These are phyloP conservation scores for Noctua fimbriata DNA, from an alignment of 2,888 invertebrate species.

Conservation along the genomic window DNA sequence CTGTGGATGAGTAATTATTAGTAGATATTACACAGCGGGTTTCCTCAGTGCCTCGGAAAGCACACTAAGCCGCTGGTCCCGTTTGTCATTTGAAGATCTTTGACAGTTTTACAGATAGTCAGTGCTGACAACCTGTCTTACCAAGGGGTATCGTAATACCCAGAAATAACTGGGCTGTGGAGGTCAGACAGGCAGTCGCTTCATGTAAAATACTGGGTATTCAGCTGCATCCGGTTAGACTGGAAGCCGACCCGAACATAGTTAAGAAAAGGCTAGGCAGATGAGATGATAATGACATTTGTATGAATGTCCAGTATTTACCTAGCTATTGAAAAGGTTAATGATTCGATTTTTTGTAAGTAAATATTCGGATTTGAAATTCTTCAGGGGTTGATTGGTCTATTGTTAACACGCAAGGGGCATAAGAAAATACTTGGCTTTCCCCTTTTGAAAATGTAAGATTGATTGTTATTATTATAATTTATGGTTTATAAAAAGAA, in stretches of 20 bases:
- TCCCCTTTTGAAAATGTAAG: slow-evolving; percentile 12
- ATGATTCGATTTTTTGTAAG: neutral
- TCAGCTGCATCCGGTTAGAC: neutral
- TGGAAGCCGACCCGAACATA: neutral
- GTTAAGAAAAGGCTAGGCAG: neutral
- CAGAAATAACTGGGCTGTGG: neutral
- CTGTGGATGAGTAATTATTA: neutral
- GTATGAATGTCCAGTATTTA: neutral
- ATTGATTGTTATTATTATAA: neutral
- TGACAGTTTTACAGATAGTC: neutral
- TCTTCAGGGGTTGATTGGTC: slow-evolving; percentile 15
- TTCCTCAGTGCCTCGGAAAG: too few relatives aligned
- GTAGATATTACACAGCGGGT: neutral
- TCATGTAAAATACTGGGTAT: neutral
- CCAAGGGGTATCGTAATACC: too few relatives aligned
- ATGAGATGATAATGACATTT: neutral
- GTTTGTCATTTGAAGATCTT: neutral
- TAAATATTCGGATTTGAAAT: slow-evolving; percentile 2
- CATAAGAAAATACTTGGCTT: slow-evolving; percentile 4
- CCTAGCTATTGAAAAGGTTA: neutral
- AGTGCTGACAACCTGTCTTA: neutral
- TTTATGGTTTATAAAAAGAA: neutral
- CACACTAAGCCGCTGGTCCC: neutral
- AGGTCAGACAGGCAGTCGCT: neutral
- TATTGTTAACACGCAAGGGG: slow-evolving; percentile 37